A percentile compares a stretch with the other conserved stretches of the same genome.
phyloP scores from a whole-genome alignment of 1,140 invertebrate genomes.

The Drosophila lacertosa region DNA sequence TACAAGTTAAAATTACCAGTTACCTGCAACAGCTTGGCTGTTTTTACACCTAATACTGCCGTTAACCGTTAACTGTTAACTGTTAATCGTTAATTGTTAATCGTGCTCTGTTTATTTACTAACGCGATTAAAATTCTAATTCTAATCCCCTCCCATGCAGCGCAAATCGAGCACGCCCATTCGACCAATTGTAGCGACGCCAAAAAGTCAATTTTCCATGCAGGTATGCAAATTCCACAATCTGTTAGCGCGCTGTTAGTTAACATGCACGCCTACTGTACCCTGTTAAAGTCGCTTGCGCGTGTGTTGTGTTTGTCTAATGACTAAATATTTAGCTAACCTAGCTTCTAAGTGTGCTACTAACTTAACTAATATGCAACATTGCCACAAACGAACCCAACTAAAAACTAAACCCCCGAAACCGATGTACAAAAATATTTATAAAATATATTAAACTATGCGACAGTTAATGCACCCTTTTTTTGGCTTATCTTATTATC shows the following conservation, averaged over 20 bases:
- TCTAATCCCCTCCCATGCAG: slow-evolving; percentile 65
- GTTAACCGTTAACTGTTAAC: slow-evolving; percentile 22
- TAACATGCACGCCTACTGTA: slow-evolving; percentile 42
- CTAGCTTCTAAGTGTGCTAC: slow-evolving; percentile 62
- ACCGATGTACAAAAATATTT: slow-evolving; percentile 37
- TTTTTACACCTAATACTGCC: slow-evolving; percentile 11
- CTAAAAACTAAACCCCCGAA: slow-evolving; percentile 28
- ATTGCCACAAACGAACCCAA: slow-evolving; percentile 15
- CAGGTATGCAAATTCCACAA: slow-evolving; percentile 72
- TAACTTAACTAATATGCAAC: slow-evolving; percentile 48
- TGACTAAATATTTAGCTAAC: slow-evolving; percentile 33
- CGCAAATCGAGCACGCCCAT: slow-evolving; percentile 80
- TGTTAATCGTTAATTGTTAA: slow-evolving; percentile 38
- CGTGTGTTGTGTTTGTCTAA: slow-evolving; percentile 36
- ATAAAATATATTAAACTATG: slow-evolving; percentile 17
- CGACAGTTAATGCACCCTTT: slow-evolving; percentile 7
- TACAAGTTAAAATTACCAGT: slow-evolving; percentile 10
- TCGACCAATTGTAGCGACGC: slow-evolving; percentile 69
- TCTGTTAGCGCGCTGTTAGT: slow-evolving; percentile 58
- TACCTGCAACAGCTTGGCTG: slow-evolving; percentile 20
- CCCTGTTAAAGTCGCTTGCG: slow-evolving; percentile 38
- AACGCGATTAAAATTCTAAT: slow-evolving; percentile 57
- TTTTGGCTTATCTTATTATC: slow-evolving; percentile 46
- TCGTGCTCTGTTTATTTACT: slow-evolving; percentile 38
- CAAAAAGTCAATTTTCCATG: slow-evolving; percentile 84